Evolutionary conservation across 2,113 vertebrate genomes (phyloP), one percentile per base, ranked within the genome.

Genomic region (Nerophis ophidion): DNA sequence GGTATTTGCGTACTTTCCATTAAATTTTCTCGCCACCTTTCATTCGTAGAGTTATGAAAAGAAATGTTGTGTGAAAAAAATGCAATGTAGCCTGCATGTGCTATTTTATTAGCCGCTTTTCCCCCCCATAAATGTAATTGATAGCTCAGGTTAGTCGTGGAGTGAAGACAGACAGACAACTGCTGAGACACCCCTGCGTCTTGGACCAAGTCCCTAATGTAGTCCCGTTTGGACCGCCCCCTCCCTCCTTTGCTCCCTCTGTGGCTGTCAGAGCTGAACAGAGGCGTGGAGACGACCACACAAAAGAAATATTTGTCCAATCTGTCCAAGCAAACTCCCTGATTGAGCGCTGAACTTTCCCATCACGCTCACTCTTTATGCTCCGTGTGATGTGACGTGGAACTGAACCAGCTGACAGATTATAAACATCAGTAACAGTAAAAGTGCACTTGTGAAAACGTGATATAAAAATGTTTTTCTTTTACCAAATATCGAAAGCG

Each of bases 281-380:
- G 68, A 84, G 71, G 80, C 69, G 15, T 83, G 83, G 80, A 82
- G 75, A 83, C 67, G 12, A 79, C 82, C 81, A 36, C 81, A 86
- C 88, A 91, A 86, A 87, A 71, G 83, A 87, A 85, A 87, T 89
- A 88, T 91, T 91, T 90, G 86, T 86, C 84, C 84, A 88, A 85
- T 84, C 81, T 85, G 79, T 88, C 84, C 86, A 86, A 87, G 86
- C 87, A 85, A 83, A 84, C 81, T 78, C 70, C 51, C 74, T 79
- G 75, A 83, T 82, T 79, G 83, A 80, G 75, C 75, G 66, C 65
- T 76, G 74, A 85, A 85, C 85, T 88, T 91, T 91, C 87, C 87
- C 89, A 91, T 89, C 76, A 56, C 64, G 42, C 19, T 59, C 19
- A 6, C 16, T 52, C 42, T 58, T 60, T 36, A 36, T 70, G 77